Percentiles rank a stretch among this genome's conserved stretches.
Evolutionary conservation across 2,113 vertebrate genomes (phyloP).

Genomic region (Paramormyrops kingsleyae): DNA sequence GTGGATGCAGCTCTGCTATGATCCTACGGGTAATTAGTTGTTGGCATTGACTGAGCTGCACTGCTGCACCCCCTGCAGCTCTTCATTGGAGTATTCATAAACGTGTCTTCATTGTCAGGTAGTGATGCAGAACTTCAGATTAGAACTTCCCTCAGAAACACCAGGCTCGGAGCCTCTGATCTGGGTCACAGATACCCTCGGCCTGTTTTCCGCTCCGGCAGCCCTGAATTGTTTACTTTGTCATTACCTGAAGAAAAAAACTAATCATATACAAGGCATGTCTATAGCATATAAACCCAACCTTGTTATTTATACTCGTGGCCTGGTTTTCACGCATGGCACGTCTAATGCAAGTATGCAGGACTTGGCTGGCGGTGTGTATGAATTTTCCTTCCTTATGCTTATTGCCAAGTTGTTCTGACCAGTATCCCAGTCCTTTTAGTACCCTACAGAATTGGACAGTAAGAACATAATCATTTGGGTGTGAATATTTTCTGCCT

Average conservation of each 20-base stretch:
- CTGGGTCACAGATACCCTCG: conserved; percentile 55
- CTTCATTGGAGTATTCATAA: conserved; percentile 50
- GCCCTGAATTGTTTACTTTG: not conserved
- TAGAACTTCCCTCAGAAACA: conserved; percentile 52
- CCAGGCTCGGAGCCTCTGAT: conserved; percentile 42
- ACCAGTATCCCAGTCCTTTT: not conserved
- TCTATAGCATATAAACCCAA: not conserved
- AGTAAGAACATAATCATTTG: not conserved
- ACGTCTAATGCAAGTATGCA: not conserved
- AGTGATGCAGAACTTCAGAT: conserved; percentile 55
- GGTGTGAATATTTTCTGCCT: not conserved
- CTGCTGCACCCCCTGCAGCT: conserved; percentile 52
- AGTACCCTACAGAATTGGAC: not conserved
- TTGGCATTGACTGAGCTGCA: conserved; percentile 53
- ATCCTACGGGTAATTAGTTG: conserved; percentile 50
- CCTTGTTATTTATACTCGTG: not conserved
- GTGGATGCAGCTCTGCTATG: conserved; percentile 35
- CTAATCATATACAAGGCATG: not conserved
- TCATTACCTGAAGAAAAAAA: not conserved
- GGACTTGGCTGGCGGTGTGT: not conserved
- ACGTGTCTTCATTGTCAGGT: conserved; percentile 57
- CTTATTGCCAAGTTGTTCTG: not conserved
- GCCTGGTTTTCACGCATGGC: not conserved
- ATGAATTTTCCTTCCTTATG: not conserved
- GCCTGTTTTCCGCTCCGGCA: not conserved